Evolutionary conservation across 2,888 invertebrate genomes (phyloP).

Genomic region (Tuta absoluta): DNA sequence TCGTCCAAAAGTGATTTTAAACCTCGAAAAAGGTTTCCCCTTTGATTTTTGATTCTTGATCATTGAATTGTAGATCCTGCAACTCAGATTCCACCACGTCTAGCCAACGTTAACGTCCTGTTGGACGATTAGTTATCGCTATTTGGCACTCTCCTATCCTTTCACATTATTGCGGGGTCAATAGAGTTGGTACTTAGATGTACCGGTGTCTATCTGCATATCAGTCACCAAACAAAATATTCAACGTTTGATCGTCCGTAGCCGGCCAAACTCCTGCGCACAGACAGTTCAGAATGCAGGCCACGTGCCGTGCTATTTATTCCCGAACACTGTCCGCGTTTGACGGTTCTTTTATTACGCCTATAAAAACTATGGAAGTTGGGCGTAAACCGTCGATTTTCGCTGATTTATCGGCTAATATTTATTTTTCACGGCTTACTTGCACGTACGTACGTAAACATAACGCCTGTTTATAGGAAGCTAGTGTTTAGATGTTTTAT

Average conservation of each 20-base stretch:
- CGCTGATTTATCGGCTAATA: conserved; percentile 73
- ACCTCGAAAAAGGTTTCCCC: too few relatives aligned
- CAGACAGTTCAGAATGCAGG: conserved; percentile 57
- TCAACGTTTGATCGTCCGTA: background rate
- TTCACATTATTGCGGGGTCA: too few relatives aligned
- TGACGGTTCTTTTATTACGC: conserved; percentile 79
- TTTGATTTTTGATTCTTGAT: too few relatives aligned
- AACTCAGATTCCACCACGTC: too few relatives aligned
- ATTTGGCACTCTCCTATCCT: too few relatives aligned
- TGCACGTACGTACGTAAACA: conserved; percentile 58
- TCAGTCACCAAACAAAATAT: too few relatives aligned
- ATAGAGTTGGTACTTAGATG: too few relatives aligned
- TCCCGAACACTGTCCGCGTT: conserved; percentile 66
- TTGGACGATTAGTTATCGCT: too few relatives aligned
- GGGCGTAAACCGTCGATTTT: conserved; percentile 70
- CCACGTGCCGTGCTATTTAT: conserved; percentile 69
- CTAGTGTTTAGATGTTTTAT: conserved; percentile 41
- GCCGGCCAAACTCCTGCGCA: conserved; percentile 40
- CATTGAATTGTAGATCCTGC: too few relatives aligned
- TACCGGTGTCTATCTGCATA: too few relatives aligned
- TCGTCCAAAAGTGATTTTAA: too few relatives aligned
- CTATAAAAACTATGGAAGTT: conserved; percentile 64
- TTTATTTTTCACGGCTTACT: conserved; percentile 77
- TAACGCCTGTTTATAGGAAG: conserved; percentile 58
- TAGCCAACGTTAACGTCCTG: too few relatives aligned